A percentile compares a stretch with the other conserved stretches of the same genome.
These are phyloP conservation scores for Minunthozetes semirufus DNA, from an alignment of 2,888 invertebrate genomes.

Conservation along the genomic window DNA sequence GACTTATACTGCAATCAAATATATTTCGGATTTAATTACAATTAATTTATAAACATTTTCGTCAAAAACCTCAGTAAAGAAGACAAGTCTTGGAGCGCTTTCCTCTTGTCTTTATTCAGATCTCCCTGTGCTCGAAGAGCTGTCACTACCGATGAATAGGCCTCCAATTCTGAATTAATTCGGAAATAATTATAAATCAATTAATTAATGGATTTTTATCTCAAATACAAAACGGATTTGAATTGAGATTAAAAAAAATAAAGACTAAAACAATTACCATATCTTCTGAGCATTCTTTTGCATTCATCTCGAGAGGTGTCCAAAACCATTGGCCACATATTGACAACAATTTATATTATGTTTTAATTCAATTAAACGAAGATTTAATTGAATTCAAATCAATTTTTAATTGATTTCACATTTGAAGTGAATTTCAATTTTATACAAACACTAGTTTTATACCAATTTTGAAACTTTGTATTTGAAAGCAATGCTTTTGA, in stretches of 20 bases:
- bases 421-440: background rate
- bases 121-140: constrained; percentile 87
- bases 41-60: background rate
- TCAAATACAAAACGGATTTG: background rate
- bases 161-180: constrained; percentile 67
- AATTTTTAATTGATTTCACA: background rate
- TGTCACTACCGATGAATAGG: constrained; percentile 79
- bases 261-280: constrained; percentile 57
- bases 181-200: constrained; percentile 18
- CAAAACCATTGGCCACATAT: constrained; percentile 61
- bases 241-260: constrained; percentile 1
- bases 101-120: constrained; percentile 73
- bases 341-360: constrained; percentile 14
- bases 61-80: constrained; percentile 54
- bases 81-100: constrained; percentile 73
- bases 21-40: background rate
- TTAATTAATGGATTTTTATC: background rate
- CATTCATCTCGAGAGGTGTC: constrained; percentile 85
- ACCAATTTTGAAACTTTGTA: background rate
- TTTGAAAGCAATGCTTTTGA: no score
- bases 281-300: constrained; percentile 73
- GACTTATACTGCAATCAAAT: constrained; percentile 64
- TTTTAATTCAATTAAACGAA: background rate
- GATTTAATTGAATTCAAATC: background rate
- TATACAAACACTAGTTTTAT: background rate